phyloP scores from a whole-genome alignment of 2,888 invertebrate species.

The Acheta domesticus region DNA sequence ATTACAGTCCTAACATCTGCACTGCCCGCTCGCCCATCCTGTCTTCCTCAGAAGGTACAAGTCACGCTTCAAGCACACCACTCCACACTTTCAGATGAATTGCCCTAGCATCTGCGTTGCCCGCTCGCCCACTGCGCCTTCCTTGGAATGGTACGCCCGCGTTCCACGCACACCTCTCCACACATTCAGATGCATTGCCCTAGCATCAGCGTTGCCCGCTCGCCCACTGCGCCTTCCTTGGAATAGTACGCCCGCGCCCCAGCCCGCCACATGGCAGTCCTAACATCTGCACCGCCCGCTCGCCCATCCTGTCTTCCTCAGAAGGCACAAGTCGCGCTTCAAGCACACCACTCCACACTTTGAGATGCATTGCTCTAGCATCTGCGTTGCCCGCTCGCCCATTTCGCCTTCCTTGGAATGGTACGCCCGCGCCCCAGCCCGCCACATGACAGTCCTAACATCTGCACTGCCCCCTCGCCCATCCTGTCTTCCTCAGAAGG shows the following conservation, averaged over 20 bases:
- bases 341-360: no score
- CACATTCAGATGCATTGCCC: no score
- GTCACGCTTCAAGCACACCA: slow-evolving; percentile 21
- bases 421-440: no score
- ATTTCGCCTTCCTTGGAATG: slow-evolving; percentile 76
- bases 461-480: slow-evolving; percentile 73
- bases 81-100: no score
- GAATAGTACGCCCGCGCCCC: no score
- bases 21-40: slow-evolving; percentile 75
- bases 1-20: no score
- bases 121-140: slow-evolving; percentile 76
- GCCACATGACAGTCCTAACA: no score
- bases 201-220: no score
- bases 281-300: slow-evolving; percentile 72
- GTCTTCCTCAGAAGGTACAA: slow-evolving; percentile 75
- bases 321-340: slow-evolving; percentile 43
- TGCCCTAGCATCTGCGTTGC: slow-evolving; percentile 61
- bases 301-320: slow-evolving; percentile 72
- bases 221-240: no score
- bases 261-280: no score
- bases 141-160: slow-evolving; percentile 64
- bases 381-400: slow-evolving; percentile 72
- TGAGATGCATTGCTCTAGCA: slow-evolving; percentile 46
- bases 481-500: slow-evolving; percentile 80
- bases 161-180: background rate